Conservation (phyloP, 1,140 invertebrate species). For the Heterodera schachtii region DNA sequence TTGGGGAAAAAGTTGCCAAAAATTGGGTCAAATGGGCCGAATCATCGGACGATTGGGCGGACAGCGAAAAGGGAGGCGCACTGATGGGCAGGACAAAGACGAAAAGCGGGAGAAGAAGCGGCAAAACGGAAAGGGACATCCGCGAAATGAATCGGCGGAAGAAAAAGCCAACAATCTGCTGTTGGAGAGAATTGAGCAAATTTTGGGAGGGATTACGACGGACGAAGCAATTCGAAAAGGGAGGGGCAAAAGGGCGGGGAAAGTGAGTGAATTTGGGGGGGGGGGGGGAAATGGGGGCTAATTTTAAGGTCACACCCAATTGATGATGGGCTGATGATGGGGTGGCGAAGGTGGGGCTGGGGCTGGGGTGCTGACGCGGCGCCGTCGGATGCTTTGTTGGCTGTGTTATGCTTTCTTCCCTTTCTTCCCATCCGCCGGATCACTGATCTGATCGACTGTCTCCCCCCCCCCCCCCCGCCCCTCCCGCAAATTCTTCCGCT, state of each 20-base stretch:
- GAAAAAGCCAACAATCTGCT: not conserved
- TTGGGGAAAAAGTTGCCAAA: not conserved
- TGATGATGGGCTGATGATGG: not conserved
- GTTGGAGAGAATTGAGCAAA: not conserved
- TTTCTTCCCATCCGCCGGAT: not conserved
- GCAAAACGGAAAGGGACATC: not conserved
- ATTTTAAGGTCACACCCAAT: conserved; percentile 7
- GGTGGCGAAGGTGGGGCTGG: not conserved
- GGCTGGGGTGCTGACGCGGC: no score
- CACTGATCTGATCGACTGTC: not conserved
- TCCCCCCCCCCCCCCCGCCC: no score
- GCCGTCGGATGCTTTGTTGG: no score
- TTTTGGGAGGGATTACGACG: not conserved
- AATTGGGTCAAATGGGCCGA: not conserved
- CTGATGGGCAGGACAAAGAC: not conserved
- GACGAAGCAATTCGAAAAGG: not conserved
- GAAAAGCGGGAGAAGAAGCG: not conserved
- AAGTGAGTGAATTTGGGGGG: conserved; percentile 4
- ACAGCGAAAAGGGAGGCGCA: not conserved
- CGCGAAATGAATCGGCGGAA: not conserved
- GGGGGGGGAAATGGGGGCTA: conserved; percentile 9
- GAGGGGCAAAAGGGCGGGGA: not conserved
- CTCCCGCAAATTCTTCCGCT: not conserved
- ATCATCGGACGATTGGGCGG: not conserved
- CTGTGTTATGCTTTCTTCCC: not conserved